Percentiles rank a stretch among this genome's conserved stretches.
Conservation (phyloP, 2,797 vertebrate genomes). For the Danio choprae region DNA sequence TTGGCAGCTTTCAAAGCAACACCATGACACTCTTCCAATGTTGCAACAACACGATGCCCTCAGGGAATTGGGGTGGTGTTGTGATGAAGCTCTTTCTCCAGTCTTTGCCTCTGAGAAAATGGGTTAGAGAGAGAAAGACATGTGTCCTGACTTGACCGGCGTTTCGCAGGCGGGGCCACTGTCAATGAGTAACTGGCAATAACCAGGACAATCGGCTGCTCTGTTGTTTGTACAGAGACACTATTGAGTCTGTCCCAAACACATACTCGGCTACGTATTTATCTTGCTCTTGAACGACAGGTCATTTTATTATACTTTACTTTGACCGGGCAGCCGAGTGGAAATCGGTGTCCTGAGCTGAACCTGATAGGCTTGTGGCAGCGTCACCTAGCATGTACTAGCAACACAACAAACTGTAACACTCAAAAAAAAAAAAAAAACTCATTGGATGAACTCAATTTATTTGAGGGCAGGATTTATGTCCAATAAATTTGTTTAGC, state of each 20-base stretch:
- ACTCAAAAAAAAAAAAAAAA: no score
- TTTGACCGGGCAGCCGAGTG: slow-evolving; percentile 12
- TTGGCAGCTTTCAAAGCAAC: slow-evolving; percentile 1
- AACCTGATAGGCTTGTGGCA: slow-evolving; percentile 21
- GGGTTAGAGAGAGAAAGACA: slow-evolving; percentile 26
- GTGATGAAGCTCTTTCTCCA: not conserved
- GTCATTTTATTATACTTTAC: slow-evolving; percentile 23
- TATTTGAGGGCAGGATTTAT: no score
- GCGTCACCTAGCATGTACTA: not conserved
- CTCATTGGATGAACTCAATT: no score
- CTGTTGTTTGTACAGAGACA: slow-evolving; percentile 48
- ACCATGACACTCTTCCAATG: not conserved
- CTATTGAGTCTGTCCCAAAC: slow-evolving; percentile 33
- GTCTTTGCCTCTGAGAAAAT: slow-evolving; percentile 28
- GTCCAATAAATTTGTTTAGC: no score
- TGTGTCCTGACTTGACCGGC: slow-evolving; percentile 68
- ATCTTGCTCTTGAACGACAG: slow-evolving; percentile 27
- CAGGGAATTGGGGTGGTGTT: not conserved
- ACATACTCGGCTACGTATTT: slow-evolving; percentile 26
- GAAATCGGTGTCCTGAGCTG: slow-evolving; percentile 18
- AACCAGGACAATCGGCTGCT: slow-evolving; percentile 36
- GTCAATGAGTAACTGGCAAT: slow-evolving; percentile 59
- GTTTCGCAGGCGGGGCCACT: slow-evolving; percentile 59
- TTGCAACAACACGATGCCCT: slow-evolving; percentile 13
- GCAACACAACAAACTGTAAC: no score